phyloP scores from a whole-genome alignment of 2,113 vertebrate genomes.

The Danionella cerebrum region DNA sequence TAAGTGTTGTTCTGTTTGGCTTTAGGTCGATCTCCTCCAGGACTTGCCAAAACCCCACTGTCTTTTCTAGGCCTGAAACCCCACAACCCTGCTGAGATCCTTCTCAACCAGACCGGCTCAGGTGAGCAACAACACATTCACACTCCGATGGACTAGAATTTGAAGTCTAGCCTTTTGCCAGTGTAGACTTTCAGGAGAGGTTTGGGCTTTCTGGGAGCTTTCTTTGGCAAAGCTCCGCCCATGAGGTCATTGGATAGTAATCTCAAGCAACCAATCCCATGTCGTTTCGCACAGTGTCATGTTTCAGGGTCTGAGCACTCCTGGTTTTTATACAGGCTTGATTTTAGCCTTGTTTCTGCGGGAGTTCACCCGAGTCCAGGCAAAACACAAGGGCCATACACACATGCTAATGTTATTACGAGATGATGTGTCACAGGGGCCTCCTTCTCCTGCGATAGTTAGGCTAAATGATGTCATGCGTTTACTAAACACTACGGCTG shows the following conservation, averaged over 20 bases:
- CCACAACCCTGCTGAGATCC: slow-evolving; percentile 88
- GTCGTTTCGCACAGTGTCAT: too few relatives aligned
- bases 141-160: background rate
- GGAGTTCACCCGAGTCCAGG: background rate
- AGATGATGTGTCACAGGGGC: background rate
- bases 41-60: slow-evolving; percentile 90
- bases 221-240: too few relatives aligned
- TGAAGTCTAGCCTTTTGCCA: too few relatives aligned
- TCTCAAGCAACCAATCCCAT: too few relatives aligned
- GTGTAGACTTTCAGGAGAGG: too few relatives aligned
- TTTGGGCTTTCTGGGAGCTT: too few relatives aligned
- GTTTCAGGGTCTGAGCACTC: too few relatives aligned
- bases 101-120: slow-evolving; percentile 80
- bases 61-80: slow-evolving; percentile 93
- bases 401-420: background rate
- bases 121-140: slow-evolving; percentile 76
- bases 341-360: slow-evolving; percentile 6
- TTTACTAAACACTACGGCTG: background rate
- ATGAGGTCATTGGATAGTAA: too few relatives aligned
- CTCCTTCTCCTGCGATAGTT: background rate
- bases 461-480: slow-evolving; percentile 2
- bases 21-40: slow-evolving; percentile 87
- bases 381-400: slow-evolving; percentile 1
- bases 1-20: background rate
- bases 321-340: slow-evolving; percentile 11